Base-by-base conservation (phyloP, 2,797 vertebrate genomes). In the Sebastes vulpes region DNA sequence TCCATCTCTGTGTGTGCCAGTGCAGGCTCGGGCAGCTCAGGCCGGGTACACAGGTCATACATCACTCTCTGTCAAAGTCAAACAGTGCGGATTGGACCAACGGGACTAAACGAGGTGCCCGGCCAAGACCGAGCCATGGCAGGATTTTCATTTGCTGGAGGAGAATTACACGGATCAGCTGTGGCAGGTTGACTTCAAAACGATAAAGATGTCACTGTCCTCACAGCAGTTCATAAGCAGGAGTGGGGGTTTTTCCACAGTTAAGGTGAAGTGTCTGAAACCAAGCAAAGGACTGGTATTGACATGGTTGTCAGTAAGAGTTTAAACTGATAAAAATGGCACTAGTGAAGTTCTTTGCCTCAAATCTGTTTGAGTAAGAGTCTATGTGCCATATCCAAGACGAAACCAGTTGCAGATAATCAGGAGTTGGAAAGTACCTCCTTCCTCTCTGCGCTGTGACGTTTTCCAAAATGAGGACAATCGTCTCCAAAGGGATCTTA, bases 41-140 rank as follows among this genome's bases (percentile, higher is more conserved):
- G 92, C 88, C 90, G 89, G 72, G 93, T 88, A 64, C 93, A 95
- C 80, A 97, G 89, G 92, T 97, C 96, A 74, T 95, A 93, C 96
- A 96, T 97, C 85, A 91, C 94, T 91, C 74, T 79, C 61, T 82
- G 77, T 85, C 88, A 76, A 79, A 82, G 82, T 90, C 82, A 90
- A 72, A 65, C 69, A 58, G 77, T 3, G 29, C 26, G 71, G 66
- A 72, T 58, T 12, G 74, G 82, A 90, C 89, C 88, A 76, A 86
- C 80, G 59, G 26, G 82, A 85, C 76, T 72, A 46, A 85, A 80
- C 28, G 73, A 88, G 50, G 85, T 65, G 59, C 26, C 63, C 65
- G 21, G 77, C 78, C 71, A 32, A 75, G 48, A 82, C 75, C 68
- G 5, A 77, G 82, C 78, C 89, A 89, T 90, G 23, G 50, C 81